Percentiles rank a stretch among this genome's conserved stretches.
Conservation (phyloP, 2,797 vertebrate genomes). For the Nyctibius grandis region DNA sequence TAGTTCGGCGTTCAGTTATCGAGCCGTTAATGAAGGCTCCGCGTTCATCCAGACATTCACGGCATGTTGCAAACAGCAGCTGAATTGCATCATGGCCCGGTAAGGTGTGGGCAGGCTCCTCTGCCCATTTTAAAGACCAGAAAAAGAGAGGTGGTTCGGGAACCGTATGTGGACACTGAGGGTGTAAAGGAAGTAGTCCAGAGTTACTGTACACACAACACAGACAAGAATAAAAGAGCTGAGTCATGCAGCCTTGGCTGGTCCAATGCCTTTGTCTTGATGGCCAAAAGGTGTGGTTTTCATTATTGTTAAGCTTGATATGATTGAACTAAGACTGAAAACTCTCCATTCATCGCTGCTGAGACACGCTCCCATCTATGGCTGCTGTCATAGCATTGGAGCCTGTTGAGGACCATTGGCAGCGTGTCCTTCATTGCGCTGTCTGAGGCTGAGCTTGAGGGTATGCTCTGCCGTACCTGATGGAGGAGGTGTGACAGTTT, state of each 20-base stretch:
- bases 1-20: background rate
- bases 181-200: background rate
- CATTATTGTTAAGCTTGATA: background rate
- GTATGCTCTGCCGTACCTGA: background rate
- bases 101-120: background rate
- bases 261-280: background rate
- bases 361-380: background rate
- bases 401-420: background rate
- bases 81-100: background rate
- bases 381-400: background rate
- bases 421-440: rapidly evolving
- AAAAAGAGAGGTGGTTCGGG: background rate
- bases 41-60: background rate
- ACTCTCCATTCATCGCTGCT: background rate
- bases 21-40: background rate
- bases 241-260: background rate
- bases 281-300: background rate
- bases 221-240: background rate
- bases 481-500: background rate
- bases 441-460: background rate
- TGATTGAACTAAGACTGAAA: background rate
- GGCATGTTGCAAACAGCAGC: background rate
- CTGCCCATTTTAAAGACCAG: background rate
- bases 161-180: background rate
- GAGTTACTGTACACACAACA: background rate